Percentiles rank a stretch among this genome's conserved stretches.
phyloP scores from a whole-genome alignment of 2,113 vertebrate species.

The Triplophysa tibetana region DNA sequence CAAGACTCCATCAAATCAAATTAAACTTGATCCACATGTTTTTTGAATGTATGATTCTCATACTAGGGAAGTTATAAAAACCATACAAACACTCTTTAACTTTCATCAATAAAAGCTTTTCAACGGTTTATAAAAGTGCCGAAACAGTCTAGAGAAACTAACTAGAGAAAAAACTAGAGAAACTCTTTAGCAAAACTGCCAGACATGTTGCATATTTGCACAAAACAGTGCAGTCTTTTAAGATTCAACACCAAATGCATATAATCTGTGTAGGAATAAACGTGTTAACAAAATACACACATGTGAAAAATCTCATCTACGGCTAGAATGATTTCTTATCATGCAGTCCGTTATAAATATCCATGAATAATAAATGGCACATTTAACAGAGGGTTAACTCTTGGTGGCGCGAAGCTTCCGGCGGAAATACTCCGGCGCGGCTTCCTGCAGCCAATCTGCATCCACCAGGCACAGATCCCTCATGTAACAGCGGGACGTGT shows the following conservation, averaged over 20 bases:
- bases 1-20: neutral
- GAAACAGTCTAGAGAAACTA: too few relatives aligned
- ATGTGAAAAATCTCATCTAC: neutral
- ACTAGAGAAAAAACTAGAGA: too few relatives aligned
- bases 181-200: constrained; percentile 1
- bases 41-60: neutral
- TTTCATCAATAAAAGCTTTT: constrained; percentile 24
- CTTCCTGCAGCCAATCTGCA: constrained; percentile 86
- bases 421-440: constrained; percentile 86
- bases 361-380: neutral
- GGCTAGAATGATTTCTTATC: neutral
- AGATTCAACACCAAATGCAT: neutral
- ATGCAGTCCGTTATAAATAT: neutral
- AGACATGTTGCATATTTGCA: constrained; percentile 30
- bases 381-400: constrained; percentile 63
- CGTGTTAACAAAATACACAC: neutral
- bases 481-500: constrained; percentile 94
- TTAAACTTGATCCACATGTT: neutral
- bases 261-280: too few relatives aligned
- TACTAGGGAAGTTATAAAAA: neutral
- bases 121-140: constrained; percentile 21
- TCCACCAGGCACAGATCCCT: constrained; percentile 91
- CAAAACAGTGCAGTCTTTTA: constrained; percentile 2
- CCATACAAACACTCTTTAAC: constrained; percentile 23
- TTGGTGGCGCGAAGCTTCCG: constrained; percentile 76